Evolutionary conservation across 2,113 vertebrate genomes (phyloP).

Genomic region (Melanerpes aurifrons): DNA sequence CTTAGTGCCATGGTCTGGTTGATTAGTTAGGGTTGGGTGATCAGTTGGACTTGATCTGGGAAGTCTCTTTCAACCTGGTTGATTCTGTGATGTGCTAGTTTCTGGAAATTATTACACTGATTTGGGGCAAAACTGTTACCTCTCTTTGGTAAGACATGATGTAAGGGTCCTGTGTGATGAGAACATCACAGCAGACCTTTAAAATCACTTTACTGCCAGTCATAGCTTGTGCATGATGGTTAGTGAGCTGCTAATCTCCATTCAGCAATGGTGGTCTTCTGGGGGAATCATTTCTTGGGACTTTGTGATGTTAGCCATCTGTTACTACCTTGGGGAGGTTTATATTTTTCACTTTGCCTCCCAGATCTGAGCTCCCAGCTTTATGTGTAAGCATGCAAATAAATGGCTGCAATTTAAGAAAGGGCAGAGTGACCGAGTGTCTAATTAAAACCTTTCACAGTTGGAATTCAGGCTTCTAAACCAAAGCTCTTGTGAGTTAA

Average conservation of each 20-base stretch:
- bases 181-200: neutral
- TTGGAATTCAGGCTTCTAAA: neutral
- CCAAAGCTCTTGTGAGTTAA: neutral
- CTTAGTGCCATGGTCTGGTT: too few species aligned
- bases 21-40: too few species aligned
- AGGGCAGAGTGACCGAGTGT: neutral
- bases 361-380: neutral
- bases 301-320: neutral
- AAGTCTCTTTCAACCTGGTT: too few species aligned
- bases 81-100: neutral
- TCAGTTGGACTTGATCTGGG: too few species aligned
- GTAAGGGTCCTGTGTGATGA: neutral
- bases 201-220: conserved; percentile 20
- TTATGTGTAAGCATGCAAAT: neutral
- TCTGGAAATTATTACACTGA: neutral
- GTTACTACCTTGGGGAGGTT: neutral
- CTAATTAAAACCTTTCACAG: neutral
- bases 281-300: neutral
- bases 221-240: neutral
- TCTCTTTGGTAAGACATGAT: neutral
- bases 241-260: neutral
- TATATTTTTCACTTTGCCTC: neutral
- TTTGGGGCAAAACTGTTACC: neutral
- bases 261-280: neutral
- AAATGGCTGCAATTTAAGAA: neutral